A percentile compares a stretch with the other conserved stretches of the same genome.
These are phyloP conservation scores for Hipposideros armiger DNA, from an alignment of 2,113 vertebrate species.

Conservation along the genomic window DNA sequence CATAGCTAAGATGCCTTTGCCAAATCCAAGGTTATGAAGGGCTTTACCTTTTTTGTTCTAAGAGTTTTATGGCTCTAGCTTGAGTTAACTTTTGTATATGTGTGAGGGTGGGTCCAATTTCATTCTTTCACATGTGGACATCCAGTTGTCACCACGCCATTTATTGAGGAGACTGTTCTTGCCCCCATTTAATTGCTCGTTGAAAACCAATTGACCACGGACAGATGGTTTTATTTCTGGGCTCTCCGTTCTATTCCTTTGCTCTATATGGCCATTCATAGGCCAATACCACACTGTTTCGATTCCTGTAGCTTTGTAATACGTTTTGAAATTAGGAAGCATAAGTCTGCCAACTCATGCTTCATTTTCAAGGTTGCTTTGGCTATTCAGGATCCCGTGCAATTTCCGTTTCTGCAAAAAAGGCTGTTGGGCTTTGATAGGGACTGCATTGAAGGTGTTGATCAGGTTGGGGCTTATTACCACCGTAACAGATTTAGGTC, in stretches of 20 bases:
- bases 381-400: not conserved
- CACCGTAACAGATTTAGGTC: fast-evolving
- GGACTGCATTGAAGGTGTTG: not conserved
- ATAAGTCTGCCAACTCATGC: not conserved
- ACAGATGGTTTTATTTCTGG: not conserved
- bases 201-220: not conserved
- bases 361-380: not conserved
- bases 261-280: too few relatives aligned
- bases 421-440: not conserved
- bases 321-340: not conserved
- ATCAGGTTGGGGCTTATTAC: not conserved
- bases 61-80: not conserved
- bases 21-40: not conserved
- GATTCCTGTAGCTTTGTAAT: not conserved
- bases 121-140: not conserved
- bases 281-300: fast-evolving
- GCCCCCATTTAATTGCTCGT: too few relatives aligned
- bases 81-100: not conserved
- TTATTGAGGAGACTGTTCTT: not conserved
- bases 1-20: not conserved
- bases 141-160: not conserved
- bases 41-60: not conserved
- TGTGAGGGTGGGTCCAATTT: not conserved
- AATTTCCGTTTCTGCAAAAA: not conserved
- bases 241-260: not conserved